Percentiles rank a stretch among this genome's conserved stretches.
Evolutionary conservation across 2,113 vertebrate genomes (phyloP).

Genomic region (Psettodes erumei): DNA sequence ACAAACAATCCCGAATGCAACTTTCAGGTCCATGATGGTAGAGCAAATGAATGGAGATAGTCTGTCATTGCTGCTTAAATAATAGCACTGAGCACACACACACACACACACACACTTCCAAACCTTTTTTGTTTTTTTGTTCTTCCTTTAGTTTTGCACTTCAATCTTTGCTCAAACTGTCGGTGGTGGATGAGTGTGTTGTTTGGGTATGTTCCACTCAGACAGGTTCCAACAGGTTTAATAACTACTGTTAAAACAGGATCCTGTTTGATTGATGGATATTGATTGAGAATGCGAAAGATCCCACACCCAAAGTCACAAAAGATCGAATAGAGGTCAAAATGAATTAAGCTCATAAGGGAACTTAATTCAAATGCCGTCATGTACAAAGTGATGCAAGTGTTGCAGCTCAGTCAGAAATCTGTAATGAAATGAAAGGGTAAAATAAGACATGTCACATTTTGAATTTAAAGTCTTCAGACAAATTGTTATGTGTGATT

Average conservation of each 20-base stretch:
- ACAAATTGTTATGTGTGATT: not conserved
- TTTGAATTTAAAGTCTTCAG: not conserved
- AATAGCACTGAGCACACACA: not conserved
- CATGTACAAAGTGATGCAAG: not conserved
- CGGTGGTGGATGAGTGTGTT: not conserved
- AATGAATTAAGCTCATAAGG: not conserved
- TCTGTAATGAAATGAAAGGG: not conserved
- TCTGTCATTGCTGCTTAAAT: conserved; percentile 38
- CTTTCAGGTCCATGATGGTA: conserved; percentile 76
- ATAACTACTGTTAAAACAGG: not conserved
- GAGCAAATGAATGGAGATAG: not conserved
- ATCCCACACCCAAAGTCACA: not conserved
- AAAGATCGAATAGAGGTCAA: not conserved
- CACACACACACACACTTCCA: not conserved
- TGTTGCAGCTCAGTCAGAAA: not conserved
- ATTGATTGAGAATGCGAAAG: rapidly evolving
- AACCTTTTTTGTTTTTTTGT: not conserved
- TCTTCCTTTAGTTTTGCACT: conserved; percentile 2
- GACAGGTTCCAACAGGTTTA: conserved; percentile 57
- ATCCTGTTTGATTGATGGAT: conserved; percentile 15
- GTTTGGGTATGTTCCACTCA: not conserved
- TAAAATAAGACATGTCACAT: not conserved
- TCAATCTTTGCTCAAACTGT: not conserved
- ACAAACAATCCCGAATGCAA: conserved; percentile 41
- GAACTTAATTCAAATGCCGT: not conserved